Percentiles rank a stretch among this genome's conserved stretches.
These are phyloP conservation scores for Himalopsyche japonica DNA, from an alignment of 2,888 invertebrate species.

Conservation along the genomic window DNA sequence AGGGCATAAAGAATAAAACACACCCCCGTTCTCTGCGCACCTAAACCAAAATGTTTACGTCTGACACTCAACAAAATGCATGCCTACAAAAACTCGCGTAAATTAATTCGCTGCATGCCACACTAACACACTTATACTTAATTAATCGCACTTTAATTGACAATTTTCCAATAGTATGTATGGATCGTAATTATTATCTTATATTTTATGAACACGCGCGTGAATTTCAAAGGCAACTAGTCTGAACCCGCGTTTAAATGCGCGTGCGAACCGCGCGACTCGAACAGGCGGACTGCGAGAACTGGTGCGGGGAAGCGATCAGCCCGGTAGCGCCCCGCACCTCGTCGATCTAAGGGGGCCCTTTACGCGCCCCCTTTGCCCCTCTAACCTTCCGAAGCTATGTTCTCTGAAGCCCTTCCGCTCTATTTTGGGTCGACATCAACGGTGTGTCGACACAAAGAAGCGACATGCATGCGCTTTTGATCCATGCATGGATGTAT, in stretches of 20 bases:
- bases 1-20: neutral
- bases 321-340: neutral
- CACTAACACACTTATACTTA: neutral
- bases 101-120: neutral
- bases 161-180: neutral
- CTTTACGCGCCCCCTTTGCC: neutral
- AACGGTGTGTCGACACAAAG: constrained; percentile 42
- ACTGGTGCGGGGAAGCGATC: neutral
- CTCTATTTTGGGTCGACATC: constrained; percentile 22
- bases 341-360: neutral
- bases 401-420: constrained; percentile 11
- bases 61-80: neutral
- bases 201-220: neutral
- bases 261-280: neutral
- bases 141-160: neutral
- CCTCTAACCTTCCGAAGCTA: neutral
- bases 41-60: neutral
- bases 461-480: neutral
- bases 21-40: neutral
- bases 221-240: neutral
- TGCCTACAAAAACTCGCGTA: neutral
- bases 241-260: neutral
- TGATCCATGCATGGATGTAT: neutral
- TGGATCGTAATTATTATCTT: neutral
- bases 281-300: neutral